Evolutionary conservation across 2,797 vertebrate species (phyloP).

Genomic region (Phoxinus dragarum): DNA sequence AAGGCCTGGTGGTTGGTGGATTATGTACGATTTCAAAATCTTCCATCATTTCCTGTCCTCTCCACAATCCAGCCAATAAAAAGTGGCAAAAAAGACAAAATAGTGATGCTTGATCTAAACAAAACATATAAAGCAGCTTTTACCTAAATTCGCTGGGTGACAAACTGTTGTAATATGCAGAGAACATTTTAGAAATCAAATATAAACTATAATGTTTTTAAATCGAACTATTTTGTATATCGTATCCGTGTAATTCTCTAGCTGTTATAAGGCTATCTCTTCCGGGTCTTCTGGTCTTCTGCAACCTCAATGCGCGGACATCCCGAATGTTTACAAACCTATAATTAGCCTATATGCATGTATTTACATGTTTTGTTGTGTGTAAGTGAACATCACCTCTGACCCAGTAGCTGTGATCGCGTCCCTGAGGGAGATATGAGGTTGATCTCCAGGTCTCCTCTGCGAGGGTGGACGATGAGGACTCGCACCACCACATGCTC

Average conservation of each 20-base stretch:
- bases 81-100: neutral
- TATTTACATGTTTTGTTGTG: neutral
- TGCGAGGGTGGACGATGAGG: constrained; percentile 84
- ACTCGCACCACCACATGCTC: constrained; percentile 88
- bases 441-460: constrained; percentile 91
- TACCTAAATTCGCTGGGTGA: neutral
- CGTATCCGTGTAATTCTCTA: no score
- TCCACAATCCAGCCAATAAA: neutral
- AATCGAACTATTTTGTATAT: no score
- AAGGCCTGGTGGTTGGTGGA: neutral
- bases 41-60: neutral
- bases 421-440: constrained; percentile 88
- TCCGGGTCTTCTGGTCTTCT: no score
- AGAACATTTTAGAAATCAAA: no score
- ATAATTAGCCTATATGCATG: no score
- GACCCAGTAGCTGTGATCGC: constrained; percentile 87
- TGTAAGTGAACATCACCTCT: constrained; percentile 76
- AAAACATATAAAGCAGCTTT: neutral
- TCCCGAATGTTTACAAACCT: no score
- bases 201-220: no score
- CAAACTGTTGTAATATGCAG: no score
- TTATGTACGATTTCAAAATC: neutral
- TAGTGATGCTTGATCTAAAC: no score
- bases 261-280: no score
- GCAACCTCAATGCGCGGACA: no score